These are phyloP conservation scores for Anorthoa munda DNA, from an alignment of 2,888 invertebrate species.

Conservation along the genomic window DNA sequence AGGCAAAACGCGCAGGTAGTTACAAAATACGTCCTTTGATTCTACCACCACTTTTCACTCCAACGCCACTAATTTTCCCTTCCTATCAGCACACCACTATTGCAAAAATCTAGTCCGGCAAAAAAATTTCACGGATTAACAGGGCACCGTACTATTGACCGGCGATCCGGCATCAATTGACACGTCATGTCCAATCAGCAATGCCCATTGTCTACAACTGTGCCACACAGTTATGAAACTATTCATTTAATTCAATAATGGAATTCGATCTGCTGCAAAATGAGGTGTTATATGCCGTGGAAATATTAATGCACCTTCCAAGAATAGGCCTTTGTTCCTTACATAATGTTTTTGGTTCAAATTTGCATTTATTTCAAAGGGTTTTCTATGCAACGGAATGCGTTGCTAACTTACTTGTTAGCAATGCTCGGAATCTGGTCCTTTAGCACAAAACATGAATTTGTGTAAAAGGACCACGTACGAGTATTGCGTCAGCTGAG, in stretches of 20 bases:
- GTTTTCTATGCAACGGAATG: slow-evolving; percentile 39
- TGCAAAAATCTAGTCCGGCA: slow-evolving; percentile 39
- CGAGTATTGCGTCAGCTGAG: slow-evolving; percentile 37
- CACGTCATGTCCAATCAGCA: slow-evolving; percentile 67
- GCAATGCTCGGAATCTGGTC: slow-evolving; percentile 39
- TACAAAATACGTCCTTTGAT: not conserved
- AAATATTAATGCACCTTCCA: slow-evolving; percentile 50
- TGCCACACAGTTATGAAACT: slow-evolving; percentile 73
- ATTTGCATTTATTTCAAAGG: slow-evolving; percentile 46
- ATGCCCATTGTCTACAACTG: slow-evolving; percentile 74
- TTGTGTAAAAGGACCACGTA: slow-evolving; percentile 53
- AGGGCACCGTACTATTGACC: slow-evolving; percentile 25
- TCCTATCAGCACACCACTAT: not conserved
- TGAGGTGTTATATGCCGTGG: slow-evolving; percentile 46
- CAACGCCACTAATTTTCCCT: not conserved
- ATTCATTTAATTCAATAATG: slow-evolving; percentile 69
- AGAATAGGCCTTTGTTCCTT: slow-evolving; percentile 44
- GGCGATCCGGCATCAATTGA: slow-evolving; percentile 48
- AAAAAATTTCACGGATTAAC: slow-evolving; percentile 29
- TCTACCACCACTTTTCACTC: not conserved
- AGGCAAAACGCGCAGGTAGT: too few species aligned
- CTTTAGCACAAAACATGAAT: slow-evolving; percentile 16
- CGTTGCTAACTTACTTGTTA: slow-evolving; percentile 27
- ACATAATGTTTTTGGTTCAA: slow-evolving; percentile 36
- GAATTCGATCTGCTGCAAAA: slow-evolving; percentile 56